Base-by-base conservation (phyloP, 2,888 invertebrate genomes). In the Plebejus anna region DNA sequence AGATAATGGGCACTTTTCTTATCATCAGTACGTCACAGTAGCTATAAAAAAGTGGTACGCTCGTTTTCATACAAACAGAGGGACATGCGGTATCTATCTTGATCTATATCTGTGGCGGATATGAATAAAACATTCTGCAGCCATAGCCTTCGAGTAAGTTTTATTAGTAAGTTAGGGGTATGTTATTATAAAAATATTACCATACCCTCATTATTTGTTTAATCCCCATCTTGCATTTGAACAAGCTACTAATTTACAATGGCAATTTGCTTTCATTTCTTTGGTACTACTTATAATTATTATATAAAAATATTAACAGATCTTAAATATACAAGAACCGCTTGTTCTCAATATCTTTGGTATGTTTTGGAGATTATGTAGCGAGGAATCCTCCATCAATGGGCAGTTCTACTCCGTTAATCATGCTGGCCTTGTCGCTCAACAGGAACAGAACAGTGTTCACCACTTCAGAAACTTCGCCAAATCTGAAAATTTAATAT, bases 331-430 rank as follows among this genome's bases (percentile, higher is more conserved):
- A 75, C 51, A 77, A 55, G 11, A 51, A 57, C 75, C 22, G 6
- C 22, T 47, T n/a, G 75, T 55, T 75, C 38, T 42, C 16, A 36
- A 51, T 77, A 36, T 42, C 75, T 72, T 57, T 51, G 32, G 38
- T 38, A 36, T 47, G 16, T 70, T 75, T 51, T 73, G 66, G 77
- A 16, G 59, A 80, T 87, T 92, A 94, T 88, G 92, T 91, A 66
- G 95, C 95, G 70, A 94, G 90, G 84, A 94, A 96, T 78, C 98
- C 98, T 38, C 98, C 98, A 84, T 98, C 98, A 38, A 97, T 91
- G 1, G 96, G 96, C 55, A 98, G 86, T 73, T 94, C 91, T 22
- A 94, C 92, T 4, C 97, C 98, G 79, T 95, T 97, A 72, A 97
- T 96, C 95, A 97, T 97, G 59, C 95, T 95, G 6, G 97, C 95